These are phyloP conservation scores for Anhinga rufa DNA, from an alignment of 2,113 vertebrate species.

Conservation along the genomic window DNA sequence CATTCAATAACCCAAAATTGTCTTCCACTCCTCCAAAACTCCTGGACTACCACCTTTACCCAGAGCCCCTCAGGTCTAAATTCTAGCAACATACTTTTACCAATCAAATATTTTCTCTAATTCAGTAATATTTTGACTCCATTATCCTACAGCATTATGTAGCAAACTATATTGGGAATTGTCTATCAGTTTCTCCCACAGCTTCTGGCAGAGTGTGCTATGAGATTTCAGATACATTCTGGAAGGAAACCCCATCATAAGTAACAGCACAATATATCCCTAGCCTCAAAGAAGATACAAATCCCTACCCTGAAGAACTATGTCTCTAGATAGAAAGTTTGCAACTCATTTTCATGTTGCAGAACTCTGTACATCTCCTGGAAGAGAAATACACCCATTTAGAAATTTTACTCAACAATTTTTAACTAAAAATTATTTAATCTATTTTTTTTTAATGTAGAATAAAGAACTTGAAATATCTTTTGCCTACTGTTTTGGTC, in stretches of 20 bases:
- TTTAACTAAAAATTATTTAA: neutral
- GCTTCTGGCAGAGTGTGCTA: neutral
- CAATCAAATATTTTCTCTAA: neutral
- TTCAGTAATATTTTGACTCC: neutral
- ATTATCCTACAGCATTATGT: neutral
- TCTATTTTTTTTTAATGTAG: neutral
- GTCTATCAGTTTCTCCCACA: neutral
- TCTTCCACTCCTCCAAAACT: neutral
- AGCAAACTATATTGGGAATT: neutral
- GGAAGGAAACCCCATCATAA: neutral
- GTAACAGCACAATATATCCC: neutral
- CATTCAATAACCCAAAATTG: neutral
- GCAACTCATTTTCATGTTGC: neutral
- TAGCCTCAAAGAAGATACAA: neutral
- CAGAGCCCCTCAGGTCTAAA: neutral
- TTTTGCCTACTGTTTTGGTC: neutral
- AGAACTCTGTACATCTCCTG: neutral
- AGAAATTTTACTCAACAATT: neutral
- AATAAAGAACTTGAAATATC: neutral
- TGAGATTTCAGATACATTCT: neutral
- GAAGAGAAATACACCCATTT: neutral
- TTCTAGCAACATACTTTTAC: neutral
- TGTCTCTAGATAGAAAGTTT: neutral
- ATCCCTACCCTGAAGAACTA: neutral
- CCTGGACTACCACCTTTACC: neutral